Percentiles rank a stretch among this genome's conserved stretches.
These are phyloP conservation scores for Peromyscus attwateri DNA, from an alignment of 2,797 vertebrate species.

Conservation along the genomic window DNA sequence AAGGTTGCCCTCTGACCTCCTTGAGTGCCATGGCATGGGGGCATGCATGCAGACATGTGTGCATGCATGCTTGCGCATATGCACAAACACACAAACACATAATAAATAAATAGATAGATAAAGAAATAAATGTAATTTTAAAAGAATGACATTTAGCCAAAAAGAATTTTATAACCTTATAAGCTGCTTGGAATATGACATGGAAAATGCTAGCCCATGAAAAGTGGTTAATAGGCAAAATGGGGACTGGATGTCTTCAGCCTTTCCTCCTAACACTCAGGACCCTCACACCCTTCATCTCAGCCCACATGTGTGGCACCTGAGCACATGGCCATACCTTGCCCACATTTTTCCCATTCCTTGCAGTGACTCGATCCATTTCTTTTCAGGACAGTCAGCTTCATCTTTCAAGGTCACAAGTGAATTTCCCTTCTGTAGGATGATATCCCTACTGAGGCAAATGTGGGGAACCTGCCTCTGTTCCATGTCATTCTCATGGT, in stretches of 20 bases:
- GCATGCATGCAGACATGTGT: not conserved
- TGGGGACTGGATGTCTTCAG: not conserved
- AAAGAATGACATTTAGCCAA: not conserved
- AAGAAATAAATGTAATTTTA: not conserved
- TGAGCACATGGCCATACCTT: fast-evolving
- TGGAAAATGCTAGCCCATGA: not conserved
- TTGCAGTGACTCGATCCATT: not conserved
- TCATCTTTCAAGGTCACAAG: not conserved
- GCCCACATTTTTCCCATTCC: not conserved
- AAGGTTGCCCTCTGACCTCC: not conserved
- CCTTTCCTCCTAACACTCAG: not conserved
- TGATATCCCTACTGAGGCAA: not conserved
- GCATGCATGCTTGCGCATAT: not conserved
- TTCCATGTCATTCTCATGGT: not conserved
- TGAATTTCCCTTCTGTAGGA: not conserved
- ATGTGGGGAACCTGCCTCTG: not conserved
- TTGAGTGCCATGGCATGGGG: not conserved
- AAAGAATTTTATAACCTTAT: not conserved
- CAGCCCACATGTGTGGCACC: fast-evolving
- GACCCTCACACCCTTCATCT: not conserved
- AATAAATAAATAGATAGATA: not conserved
- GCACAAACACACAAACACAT: not conserved
- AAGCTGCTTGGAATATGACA: not conserved
- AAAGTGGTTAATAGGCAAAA: not conserved
- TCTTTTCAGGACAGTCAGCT: not conserved